Conservation (phyloP, 2,113 vertebrate genomes). For the Psittacus erithacus region DNA sequence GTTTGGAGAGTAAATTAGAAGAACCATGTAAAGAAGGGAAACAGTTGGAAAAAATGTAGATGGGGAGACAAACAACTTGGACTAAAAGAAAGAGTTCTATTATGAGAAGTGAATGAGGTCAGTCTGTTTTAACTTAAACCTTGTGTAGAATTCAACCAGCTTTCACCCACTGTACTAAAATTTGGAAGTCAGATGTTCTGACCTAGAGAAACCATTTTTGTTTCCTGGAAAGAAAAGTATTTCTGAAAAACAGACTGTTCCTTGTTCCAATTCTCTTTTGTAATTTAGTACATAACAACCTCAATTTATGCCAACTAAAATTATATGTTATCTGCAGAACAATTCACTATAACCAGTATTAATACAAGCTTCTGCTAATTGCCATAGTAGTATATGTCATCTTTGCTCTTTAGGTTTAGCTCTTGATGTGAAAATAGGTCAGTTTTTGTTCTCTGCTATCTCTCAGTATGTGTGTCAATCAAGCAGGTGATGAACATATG, state of each 20-base stretch:
- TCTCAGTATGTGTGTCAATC: constrained; percentile 26
- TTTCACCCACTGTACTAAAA: neutral
- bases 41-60: neutral
- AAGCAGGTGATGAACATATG: constrained; percentile 3
- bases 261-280: neutral
- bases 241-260: neutral
- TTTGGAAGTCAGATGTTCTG: neutral
- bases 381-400: neutral
- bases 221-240: neutral
- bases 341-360: neutral
- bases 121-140: neutral
- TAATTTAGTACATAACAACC: neutral
- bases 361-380: neutral
- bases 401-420: neutral
- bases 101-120: neutral
- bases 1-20: neutral
- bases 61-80: neutral
- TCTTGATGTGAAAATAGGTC: neutral
- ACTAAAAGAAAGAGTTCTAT: neutral
- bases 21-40: neutral
- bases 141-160: neutral
- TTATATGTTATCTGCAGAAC: neutral
- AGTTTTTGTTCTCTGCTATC: neutral
- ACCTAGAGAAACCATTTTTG: neutral
- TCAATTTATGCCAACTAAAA: neutral